These are phyloP conservation scores for Sebastes wilsoni DNA, from an alignment of 2,797 vertebrate species.

Conservation along the genomic window DNA sequence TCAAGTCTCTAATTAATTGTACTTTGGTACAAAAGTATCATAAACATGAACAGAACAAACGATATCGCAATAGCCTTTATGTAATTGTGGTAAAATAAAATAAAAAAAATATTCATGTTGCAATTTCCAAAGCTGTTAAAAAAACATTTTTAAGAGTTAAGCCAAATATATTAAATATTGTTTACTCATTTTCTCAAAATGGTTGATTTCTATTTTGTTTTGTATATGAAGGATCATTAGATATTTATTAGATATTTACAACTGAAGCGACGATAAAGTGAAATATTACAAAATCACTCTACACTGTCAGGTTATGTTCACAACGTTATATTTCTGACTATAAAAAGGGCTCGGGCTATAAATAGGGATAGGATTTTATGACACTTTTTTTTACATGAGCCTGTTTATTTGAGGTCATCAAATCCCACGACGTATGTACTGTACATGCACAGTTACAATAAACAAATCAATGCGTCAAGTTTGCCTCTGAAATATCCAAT, in stretches of 20 bases:
- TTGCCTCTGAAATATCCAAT: slow-evolving; percentile 5
- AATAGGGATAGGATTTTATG: background rate
- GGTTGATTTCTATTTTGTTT: background rate
- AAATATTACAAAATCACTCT: background rate
- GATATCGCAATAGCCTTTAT: background rate
- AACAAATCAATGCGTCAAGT: slow-evolving; percentile 20
- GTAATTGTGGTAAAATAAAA: background rate
- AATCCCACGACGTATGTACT: background rate
- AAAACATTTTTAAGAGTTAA: background rate
- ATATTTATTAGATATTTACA: background rate
- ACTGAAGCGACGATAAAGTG: background rate
- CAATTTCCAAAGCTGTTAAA: background rate
- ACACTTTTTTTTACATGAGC: background rate
- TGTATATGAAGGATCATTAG: background rate
- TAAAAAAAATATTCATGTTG: background rate
- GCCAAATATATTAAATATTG: background rate
- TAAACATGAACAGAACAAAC: background rate
- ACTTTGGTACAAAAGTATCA: background rate
- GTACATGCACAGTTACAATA: background rate
- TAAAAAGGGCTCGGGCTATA: background rate
- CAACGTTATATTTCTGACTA: background rate
- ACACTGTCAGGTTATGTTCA: background rate
- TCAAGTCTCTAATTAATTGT: background rate
- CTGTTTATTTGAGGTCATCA: background rate
- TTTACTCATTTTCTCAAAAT: background rate